phyloP scores from a whole-genome alignment of 2,113 vertebrate genomes.

The Arizona elegans region DNA sequence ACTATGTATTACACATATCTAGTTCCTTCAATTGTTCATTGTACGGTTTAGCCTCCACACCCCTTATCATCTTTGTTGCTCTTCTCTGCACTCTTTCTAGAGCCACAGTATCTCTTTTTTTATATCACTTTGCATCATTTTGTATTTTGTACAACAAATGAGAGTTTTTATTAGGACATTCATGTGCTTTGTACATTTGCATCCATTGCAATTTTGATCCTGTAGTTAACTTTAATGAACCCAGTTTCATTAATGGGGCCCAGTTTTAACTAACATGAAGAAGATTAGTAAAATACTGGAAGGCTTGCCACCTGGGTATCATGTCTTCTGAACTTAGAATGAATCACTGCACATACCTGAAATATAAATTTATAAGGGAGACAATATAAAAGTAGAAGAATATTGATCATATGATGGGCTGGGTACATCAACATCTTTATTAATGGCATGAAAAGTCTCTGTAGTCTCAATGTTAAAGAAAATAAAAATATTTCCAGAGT shows the following conservation, averaged over 20 bases:
- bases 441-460: neutral
- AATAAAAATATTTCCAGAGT: neutral
- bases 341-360: neutral
- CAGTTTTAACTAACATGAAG: neutral
- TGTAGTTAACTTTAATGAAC: neutral
- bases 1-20: neutral
- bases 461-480: neutral
- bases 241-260: too few species aligned
- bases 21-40: neutral
- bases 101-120: neutral
- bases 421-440: neutral
- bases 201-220: neutral
- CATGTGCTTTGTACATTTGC: neutral
- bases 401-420: neutral
- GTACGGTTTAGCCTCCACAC: neutral
- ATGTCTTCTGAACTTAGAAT: neutral
- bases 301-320: neutral
- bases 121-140: neutral
- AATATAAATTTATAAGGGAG: neutral
- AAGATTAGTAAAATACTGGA: neutral
- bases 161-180: neutral
- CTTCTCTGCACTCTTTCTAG: neutral
- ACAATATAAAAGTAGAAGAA: neutral
- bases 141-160: neutral
- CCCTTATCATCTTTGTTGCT: neutral